Evolutionary conservation across 2,888 invertebrate genomes (phyloP).

Genomic region (Apantesis nais): DNA sequence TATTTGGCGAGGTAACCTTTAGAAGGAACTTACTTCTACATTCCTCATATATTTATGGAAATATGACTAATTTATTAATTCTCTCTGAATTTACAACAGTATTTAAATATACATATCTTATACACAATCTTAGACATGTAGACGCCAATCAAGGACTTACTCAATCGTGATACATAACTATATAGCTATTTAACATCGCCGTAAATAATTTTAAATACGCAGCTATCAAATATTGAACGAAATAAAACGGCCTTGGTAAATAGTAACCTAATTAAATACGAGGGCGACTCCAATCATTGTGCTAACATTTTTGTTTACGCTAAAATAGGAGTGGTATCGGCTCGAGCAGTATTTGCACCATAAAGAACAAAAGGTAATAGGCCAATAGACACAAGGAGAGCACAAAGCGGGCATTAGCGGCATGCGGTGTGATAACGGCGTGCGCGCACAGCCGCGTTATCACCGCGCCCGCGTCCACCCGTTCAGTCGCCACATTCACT

Average conservation of each 20-base stretch:
- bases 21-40: neutral
- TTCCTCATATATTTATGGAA: neutral
- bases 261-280: slow-evolving; percentile 8
- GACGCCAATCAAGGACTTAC: slow-evolving; percentile 19
- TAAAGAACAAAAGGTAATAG: slow-evolving; percentile 41
- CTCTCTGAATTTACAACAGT: neutral
- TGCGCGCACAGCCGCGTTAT: slow-evolving; percentile 66
- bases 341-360: slow-evolving; percentile 16
- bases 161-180: slow-evolving; percentile 9
- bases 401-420: slow-evolving; percentile 59
- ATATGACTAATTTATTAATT: neutral
- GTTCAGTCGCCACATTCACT: slow-evolving; percentile 80
- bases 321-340: slow-evolving; percentile 22
- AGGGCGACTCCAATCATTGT: slow-evolving; percentile 13
- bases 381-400: slow-evolving; percentile 46
- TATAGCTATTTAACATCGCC: neutral
- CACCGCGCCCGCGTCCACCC: slow-evolving; percentile 78
- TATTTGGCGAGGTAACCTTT: neutral
- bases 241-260: slow-evolving; percentile 11
- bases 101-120: neutral
- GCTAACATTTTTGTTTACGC: slow-evolving; percentile 10
- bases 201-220: neutral
- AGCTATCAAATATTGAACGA: slow-evolving; percentile 7
- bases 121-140: slow-evolving; percentile 15
- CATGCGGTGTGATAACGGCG: slow-evolving; percentile 71